A percentile compares a stretch with the other conserved stretches of the same genome.
Conservation (phyloP, 2,888 invertebrate genomes). For the Scaeva pyrastri region DNA sequence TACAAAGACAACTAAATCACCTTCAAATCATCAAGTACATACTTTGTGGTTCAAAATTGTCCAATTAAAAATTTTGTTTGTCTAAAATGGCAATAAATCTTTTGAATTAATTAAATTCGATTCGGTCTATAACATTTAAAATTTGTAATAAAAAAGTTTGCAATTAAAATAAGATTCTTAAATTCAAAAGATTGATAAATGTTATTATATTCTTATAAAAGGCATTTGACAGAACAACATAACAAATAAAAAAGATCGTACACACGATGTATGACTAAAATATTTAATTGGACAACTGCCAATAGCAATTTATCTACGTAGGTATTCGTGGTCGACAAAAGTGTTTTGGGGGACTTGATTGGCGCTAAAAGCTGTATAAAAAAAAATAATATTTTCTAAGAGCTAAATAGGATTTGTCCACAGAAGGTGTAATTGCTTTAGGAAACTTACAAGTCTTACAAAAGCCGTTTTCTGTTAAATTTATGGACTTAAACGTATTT, state of each 20-base stretch:
- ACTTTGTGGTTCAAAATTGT: not conserved
- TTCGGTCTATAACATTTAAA: not conserved
- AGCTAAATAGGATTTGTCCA: not conserved
- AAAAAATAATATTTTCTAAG: not conserved
- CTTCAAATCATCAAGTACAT: not conserved
- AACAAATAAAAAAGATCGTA: not conserved
- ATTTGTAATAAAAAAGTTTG: not conserved
- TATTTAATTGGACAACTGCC: slow-evolving; percentile 45
- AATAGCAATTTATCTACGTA: slow-evolving; percentile 29
- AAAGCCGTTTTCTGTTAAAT: not conserved
- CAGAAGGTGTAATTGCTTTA: not conserved
- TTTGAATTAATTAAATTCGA: not conserved
- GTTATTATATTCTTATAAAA: not conserved
- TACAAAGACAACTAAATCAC: not conserved
- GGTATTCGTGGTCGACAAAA: not conserved
- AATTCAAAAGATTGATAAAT: not conserved
- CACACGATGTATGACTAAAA: not conserved
- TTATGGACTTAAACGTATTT: too few relatives aligned
- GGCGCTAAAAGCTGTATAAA: slow-evolving; percentile 46
- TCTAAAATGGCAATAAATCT: not conserved
- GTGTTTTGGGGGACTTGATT: slow-evolving; percentile 36
- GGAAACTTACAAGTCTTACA: not conserved
- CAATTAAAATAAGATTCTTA: not conserved
- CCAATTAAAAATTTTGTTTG: not conserved
- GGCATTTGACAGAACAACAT: slow-evolving; percentile 26